Conservation (phyloP, 2,797 vertebrate genomes). For the Siniperca scherzeri region DNA sequence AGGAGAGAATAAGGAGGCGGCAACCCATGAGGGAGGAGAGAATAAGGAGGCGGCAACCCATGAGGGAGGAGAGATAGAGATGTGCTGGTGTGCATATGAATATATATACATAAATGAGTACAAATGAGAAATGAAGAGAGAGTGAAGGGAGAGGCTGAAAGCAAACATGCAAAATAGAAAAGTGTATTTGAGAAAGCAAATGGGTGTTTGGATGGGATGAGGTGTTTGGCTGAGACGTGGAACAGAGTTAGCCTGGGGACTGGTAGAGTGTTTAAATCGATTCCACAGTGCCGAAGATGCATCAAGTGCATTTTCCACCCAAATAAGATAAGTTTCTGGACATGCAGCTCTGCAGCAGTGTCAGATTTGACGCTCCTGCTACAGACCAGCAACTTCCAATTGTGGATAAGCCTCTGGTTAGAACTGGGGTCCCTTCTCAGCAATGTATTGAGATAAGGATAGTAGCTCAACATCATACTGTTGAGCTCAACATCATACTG, state of each 20-base stretch:
- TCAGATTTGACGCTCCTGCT: background rate
- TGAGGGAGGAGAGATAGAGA: conserved; percentile 5
- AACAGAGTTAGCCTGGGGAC: conserved; percentile 47
- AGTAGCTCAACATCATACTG: background rate
- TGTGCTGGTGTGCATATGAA: conserved; percentile 27
- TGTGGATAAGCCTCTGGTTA: background rate
- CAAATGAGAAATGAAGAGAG: conserved; percentile 15
- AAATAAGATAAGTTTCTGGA: background rate
- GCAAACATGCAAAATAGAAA: conserved; percentile 23
- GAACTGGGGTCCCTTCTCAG: background rate
- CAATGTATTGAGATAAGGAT: background rate
- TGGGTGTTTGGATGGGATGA: conserved; percentile 37
- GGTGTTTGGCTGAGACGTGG: conserved; percentile 46
- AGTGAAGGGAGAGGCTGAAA: background rate
- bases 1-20: conserved; percentile 33
- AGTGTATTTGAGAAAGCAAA: conserved; percentile 28
- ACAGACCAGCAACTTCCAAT: background rate
- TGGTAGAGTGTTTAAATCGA: conserved; percentile 40
- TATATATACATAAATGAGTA: conserved; percentile 30
- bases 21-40: background rate
- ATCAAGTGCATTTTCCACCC: background rate
- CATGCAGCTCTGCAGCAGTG: background rate
- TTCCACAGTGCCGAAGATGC: conserved; percentile 38
- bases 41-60: no score
- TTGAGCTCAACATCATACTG: background rate